phyloP scores from a whole-genome alignment of 35 echinoderm and acorn worm genomes.

The Chiridota heheva region DNA sequence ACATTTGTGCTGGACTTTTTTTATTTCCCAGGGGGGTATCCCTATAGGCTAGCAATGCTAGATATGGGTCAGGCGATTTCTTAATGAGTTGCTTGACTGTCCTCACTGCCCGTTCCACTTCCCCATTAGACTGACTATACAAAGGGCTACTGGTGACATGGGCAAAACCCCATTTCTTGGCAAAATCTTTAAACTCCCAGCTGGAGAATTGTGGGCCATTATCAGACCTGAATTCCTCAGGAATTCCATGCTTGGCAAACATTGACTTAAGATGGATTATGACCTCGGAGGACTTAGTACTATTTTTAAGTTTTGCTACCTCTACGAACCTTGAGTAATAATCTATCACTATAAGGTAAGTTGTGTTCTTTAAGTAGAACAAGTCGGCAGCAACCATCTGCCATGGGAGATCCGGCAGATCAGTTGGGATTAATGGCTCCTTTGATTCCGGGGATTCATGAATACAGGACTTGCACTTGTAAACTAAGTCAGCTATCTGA shows the following conservation, averaged over 20 bases:
- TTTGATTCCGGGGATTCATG: not conserved
- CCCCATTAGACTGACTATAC: constrained; percentile 32
- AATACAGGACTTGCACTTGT: not conserved
- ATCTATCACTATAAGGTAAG: not conserved
- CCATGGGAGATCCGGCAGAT: not conserved
- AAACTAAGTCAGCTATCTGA: not conserved
- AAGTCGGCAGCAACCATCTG: not conserved
- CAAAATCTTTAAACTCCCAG: constrained; percentile 17
- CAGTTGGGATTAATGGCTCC: not conserved
- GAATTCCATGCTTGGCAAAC: constrained; percentile 38
- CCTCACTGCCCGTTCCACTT: constrained; percentile 27
- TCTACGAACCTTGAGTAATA: constrained; percentile 18
- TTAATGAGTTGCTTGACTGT: constrained; percentile 35
- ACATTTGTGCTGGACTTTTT: constrained; percentile 12
- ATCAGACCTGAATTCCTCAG: constrained; percentile 20
- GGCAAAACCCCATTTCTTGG: constrained; percentile 14
- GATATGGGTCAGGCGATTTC: constrained; percentile 6
- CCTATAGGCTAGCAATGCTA: constrained; percentile 19
- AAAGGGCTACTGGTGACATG: constrained; percentile 36
- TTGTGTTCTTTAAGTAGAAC: not conserved
- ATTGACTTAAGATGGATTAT: constrained; percentile 39
- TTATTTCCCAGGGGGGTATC: constrained; percentile 22
- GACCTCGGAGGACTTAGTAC: constrained; percentile 9
- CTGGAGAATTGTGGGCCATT: constrained; percentile 46
- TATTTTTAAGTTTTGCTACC: constrained; percentile 13